A percentile compares a stretch with the other conserved stretches of the same genome.
Evolutionary conservation across 2,888 invertebrate genomes (phyloP).

Genomic region (Bugulina stolonifera): DNA sequence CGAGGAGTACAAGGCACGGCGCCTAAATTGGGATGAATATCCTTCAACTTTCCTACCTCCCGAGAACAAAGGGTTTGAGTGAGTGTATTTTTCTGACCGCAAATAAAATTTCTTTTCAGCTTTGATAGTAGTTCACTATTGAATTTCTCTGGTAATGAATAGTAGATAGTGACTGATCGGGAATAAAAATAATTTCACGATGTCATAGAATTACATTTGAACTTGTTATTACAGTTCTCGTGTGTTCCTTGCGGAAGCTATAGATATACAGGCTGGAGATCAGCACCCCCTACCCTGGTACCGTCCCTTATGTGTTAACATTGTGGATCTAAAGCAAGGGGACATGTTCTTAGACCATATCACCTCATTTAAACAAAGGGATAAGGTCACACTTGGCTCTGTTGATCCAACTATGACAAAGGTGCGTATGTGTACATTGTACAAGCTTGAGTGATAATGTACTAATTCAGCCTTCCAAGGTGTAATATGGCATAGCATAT

Average conservation of each 20-base stretch:
- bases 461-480: no score
- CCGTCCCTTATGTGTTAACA: conserved; percentile 63
- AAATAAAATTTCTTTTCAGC: no score
- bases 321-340: conserved; percentile 43
- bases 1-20: conserved; percentile 46
- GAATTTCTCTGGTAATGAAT: no score
- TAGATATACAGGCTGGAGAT: conserved; percentile 60
- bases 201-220: no score
- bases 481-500: no score
- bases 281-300: conserved; percentile 73
- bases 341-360: conserved; percentile 44
- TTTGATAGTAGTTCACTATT: no score
- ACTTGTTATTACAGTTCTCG: conserved; percentile 49
- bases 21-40: conserved; percentile 52
- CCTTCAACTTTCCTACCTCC: conserved; percentile 68
- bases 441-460: not conserved
- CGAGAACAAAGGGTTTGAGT: conserved; percentile 73
- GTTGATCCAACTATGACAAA: conserved; percentile 42
- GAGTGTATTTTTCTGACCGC: conserved; percentile 42
- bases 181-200: no score
- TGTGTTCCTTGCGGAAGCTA: conserved; percentile 60
- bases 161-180: no score
- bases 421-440: conserved; percentile 33
- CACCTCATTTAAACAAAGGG: conserved; percentile 42
- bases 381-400: conserved; percentile 42